Base-by-base conservation (phyloP, 2,888 invertebrate genomes). In the Euclidia mi region DNA sequence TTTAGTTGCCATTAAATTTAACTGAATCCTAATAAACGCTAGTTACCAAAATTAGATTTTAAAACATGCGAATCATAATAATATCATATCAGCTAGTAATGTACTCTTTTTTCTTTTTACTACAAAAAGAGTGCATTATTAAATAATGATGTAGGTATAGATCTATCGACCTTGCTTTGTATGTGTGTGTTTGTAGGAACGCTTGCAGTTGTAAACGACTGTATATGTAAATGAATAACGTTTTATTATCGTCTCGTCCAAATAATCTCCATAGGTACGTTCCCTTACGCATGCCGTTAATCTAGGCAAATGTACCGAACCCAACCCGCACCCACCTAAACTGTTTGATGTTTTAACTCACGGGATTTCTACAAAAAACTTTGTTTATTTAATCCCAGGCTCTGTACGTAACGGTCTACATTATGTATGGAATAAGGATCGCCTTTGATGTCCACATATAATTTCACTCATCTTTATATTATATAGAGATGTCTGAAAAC, bases 281-380 rank as follows among this genome's bases (percentile, higher is more conserved):
- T 69, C 84, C 84, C 81, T 86, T 87, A 84, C 80, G 72, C 79
- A 71, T 77, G 78, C 75, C 83, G 84, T 85, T 89, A 89, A 90
- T 89, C 89, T 85, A 87, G 82, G 84, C 81, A 89, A 88, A 89
- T 85, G 88, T 87, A 85, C 82, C 71, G 70, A 35, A 18, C 65
- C 60, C 65, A 51, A 46, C 65, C 67, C 60, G 18, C 57, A 56
- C 76, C 79, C 76, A 67, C 76, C 78, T 78, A 84, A 86, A 84
- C 85, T 85, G 89, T 91, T 90, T 91, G 91, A 90, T 91, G 89
- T 89, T 90, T 87, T 82, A 86, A 85, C 88, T 86, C 84, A 63
- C 70, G 72, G 84, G 84, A 79, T 84, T 85, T 84, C 70, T 74
- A 71, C 57, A 66, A 76, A 56, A 87, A 89, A 89, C 87, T 90